Evolutionary conservation across 2,888 invertebrate species (phyloP), one percentile per base, ranked within the genome.

Genomic region (Tuberolachnus salignus): DNA sequence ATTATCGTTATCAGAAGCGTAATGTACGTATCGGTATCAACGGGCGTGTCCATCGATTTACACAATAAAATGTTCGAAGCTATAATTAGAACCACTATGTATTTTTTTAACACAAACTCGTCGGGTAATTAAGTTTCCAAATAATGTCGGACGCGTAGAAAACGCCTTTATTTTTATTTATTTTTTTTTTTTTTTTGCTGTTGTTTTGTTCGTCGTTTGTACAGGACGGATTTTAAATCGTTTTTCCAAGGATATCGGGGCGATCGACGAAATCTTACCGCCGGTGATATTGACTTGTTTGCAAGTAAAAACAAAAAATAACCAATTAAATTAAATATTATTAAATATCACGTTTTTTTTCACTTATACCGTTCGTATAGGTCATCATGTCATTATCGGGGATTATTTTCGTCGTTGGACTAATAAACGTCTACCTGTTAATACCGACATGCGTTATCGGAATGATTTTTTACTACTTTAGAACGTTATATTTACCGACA

Each of bases 61-160:
- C 97, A 97, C 86, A 91, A 93, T 85, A 87, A 86, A 19, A 95
- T 96, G 95, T 95, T 95, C 85, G 86, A 88, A 19, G 88, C 91
- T 46, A 90, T 97, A 23, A 91, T 94, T 4, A 88, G 92, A 19
- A 92, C 94, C 0, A 91, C 92, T 0, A 93, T 95, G 90, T 88
- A 90, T 26, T 97, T 97, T 87, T 97, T 96, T 87, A 94, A 95
- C 84, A 90, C 90, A 3, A 96, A 95, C 86, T 92, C 94, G 0
- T 91, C 92, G 0, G 92, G 92, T 88, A 86, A 85, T 19, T n/a
- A n/a, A 8, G 1, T 1, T 34, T 66, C 44, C 14, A 16, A 49
- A 14, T 23, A 23, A n/a, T 21, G 34, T 34, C n/a, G n/a, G n/a
- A n/a, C n/a, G n/a, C n/a, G n/a, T n/a, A n/a, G n/a, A n/a, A n/a